Conservation (phyloP, 1,140 invertebrate species). For the Zaprionus ghesquierei region DNA sequence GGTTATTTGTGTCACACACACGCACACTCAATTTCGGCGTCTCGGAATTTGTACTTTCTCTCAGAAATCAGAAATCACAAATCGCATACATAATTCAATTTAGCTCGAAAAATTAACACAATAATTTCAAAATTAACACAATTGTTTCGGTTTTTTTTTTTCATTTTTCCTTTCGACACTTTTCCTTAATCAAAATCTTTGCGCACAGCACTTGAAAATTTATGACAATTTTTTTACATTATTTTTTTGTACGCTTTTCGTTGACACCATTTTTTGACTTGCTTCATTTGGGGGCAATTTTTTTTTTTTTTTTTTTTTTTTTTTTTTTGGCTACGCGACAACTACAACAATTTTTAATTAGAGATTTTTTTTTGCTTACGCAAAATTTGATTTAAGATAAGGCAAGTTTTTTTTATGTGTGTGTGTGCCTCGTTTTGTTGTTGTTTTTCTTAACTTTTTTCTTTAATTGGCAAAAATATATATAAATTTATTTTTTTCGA, state of each 20-base stretch:
- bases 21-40: neutral
- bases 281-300: neutral
- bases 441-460: conserved; percentile 1
- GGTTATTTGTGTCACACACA: conserved; percentile 1
- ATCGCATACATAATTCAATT: conserved; percentile 39
- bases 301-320: neutral
- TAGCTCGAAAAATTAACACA: conserved; percentile 16
- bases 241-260: neutral
- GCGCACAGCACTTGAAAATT: neutral
- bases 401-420: neutral
- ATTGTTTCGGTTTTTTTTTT: neutral
- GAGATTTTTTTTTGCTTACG: conserved; percentile 1
- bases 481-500: conserved; percentile 15
- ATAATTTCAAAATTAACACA: conserved; percentile 40
- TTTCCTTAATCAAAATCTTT: neutral
- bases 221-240: neutral
- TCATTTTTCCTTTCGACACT: neutral
- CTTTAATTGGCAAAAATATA: conserved; percentile 34
- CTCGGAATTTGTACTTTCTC: conserved; percentile 35
- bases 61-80: neutral
- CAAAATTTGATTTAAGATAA: conserved; percentile 21
- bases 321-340: conserved; percentile 1
- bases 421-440: neutral
- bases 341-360: conserved; percentile 10
- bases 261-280: conserved; percentile 8